phyloP scores from a whole-genome alignment of 2,888 invertebrate genomes.

The Steinernema carpocapsae region DNA sequence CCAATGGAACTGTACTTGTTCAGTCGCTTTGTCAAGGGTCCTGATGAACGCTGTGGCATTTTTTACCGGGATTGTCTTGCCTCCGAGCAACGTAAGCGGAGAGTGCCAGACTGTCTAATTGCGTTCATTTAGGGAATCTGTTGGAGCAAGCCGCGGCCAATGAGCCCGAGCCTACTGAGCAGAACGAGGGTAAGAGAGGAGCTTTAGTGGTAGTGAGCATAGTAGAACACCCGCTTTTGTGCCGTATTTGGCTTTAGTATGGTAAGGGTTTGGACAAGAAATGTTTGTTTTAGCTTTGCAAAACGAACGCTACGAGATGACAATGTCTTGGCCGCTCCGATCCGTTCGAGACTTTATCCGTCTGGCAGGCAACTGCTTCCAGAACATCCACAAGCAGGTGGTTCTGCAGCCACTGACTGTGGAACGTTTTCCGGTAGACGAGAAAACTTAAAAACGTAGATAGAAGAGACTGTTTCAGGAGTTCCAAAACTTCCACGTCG shows the following conservation, averaged over 20 bases:
- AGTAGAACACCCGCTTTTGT: background rate
- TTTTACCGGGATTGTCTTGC: too few species aligned
- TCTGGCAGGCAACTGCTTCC: background rate
- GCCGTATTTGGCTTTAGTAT: background rate
- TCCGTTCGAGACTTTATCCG: background rate
- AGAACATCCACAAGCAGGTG: background rate
- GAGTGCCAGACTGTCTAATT: too few species aligned
- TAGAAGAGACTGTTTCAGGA: background rate
- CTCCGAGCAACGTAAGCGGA: too few species aligned
- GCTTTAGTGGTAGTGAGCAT: background rate
- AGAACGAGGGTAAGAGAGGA: background rate
- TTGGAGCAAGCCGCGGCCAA: background rate
- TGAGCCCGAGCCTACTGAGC: background rate
- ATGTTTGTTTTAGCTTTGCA: background rate
- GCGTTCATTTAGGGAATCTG: background rate
- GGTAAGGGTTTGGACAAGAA: background rate
- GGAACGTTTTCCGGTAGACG: background rate
- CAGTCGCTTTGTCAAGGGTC: too few species aligned
- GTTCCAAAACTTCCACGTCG: background rate
- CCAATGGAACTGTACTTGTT: too few species aligned
- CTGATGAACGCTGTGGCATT: too few species aligned
- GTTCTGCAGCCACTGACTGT: background rate
- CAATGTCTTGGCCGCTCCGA: background rate
- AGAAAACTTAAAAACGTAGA: background rate
- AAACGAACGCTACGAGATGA: background rate